Percentiles rank a stretch among this genome's conserved stretches.
Conservation (phyloP, 2,888 invertebrate genomes). For the Rotaria magnacalcarata region DNA sequence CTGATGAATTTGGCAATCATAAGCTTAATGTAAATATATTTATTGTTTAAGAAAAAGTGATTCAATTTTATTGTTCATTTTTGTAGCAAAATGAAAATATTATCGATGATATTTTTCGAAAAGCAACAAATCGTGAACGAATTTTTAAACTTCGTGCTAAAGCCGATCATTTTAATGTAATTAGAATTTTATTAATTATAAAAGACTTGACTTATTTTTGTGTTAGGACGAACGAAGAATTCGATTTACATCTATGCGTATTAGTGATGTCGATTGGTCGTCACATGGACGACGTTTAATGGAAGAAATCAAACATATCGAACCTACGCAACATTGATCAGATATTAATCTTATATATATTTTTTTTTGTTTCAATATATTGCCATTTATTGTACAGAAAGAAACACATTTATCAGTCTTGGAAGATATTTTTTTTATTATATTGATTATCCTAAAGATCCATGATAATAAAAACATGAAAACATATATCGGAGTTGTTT, state of each 20-base stretch:
- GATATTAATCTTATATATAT: background rate
- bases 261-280: conserved; percentile 8
- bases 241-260: background rate
- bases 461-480: no score
- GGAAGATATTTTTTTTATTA: background rate
- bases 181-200: conserved; percentile 52
- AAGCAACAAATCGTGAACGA: conserved; percentile 73
- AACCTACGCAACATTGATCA: background rate
- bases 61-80: conserved; percentile 40
- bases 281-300: background rate
- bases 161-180: conserved; percentile 83
- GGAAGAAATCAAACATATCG: background rate
- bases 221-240: conserved; percentile 21
- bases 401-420: background rate
- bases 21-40: conserved; percentile 54
- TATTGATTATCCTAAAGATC: no score
- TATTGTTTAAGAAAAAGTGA: background rate
- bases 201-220: background rate
- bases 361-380: background rate
- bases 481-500: no score
- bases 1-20: conserved; percentile 73
- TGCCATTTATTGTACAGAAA: background rate
- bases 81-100: conserved; percentile 64
- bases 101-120: conserved; percentile 69
- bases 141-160: conserved; percentile 79